A percentile compares a stretch with the other conserved stretches of the same genome.
These are phyloP conservation scores for Synanthedon andrenaeformis DNA, from an alignment of 2,888 invertebrate genomes.

Conservation along the genomic window DNA sequence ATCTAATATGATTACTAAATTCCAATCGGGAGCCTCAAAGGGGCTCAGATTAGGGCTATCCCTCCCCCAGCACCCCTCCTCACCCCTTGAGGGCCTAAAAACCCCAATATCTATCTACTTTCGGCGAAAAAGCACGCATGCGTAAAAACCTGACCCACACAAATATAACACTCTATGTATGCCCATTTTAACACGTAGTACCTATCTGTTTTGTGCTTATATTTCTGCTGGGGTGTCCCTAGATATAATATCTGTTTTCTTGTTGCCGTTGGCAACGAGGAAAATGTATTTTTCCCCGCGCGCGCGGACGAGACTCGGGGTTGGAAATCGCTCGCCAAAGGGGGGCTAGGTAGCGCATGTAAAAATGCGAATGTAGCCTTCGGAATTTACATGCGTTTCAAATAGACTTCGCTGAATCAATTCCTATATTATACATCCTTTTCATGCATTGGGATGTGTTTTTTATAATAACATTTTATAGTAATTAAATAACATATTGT, in stretches of 20 bases:
- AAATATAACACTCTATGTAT: slow-evolving; percentile 42
- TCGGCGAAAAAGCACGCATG: slow-evolving; percentile 62
- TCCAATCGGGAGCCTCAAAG: slow-evolving; percentile 66
- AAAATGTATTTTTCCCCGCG: slow-evolving; percentile 48
- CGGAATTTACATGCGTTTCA: neutral
- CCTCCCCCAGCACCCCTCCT: slow-evolving; percentile 25
- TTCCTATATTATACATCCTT: neutral
- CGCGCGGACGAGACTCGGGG: slow-evolving; percentile 10
- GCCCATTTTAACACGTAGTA: slow-evolving; percentile 40
- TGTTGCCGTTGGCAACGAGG: slow-evolving; percentile 53
- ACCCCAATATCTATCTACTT: slow-evolving; percentile 66
- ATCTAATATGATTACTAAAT: slow-evolving; percentile 70
- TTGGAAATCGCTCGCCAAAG: slow-evolving; percentile 8
- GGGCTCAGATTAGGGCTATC: slow-evolving; percentile 62
- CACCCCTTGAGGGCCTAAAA: slow-evolving; percentile 44
- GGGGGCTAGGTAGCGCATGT: slow-evolving; percentile 17
- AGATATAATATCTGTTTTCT: slow-evolving; percentile 53
- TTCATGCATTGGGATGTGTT: neutral
- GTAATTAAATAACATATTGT: too few species aligned
- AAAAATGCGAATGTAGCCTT: slow-evolving; percentile 25
- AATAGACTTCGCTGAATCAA: neutral
- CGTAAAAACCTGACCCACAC: slow-evolving; percentile 61
- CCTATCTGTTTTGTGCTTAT: slow-evolving; percentile 26
- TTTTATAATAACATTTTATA: too few species aligned
- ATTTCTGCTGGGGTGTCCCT: slow-evolving; percentile 29